Conservation (phyloP, 2,797 vertebrate genomes). For the Sebastes matsubarae region DNA sequence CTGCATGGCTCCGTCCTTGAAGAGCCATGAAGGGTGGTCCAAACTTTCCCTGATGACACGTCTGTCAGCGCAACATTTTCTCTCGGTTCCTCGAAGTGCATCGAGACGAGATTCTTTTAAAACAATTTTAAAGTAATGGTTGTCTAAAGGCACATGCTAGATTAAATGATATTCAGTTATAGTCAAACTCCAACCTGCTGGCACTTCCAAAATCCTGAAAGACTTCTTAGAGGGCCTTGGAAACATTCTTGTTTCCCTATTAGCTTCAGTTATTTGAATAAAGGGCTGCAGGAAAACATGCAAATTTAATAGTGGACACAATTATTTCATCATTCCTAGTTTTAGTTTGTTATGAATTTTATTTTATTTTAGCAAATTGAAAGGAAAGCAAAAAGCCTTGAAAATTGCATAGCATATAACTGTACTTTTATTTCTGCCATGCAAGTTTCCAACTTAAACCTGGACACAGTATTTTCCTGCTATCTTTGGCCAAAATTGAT, state of each 20-base stretch:
- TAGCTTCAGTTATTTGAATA: slow-evolving; percentile 34
- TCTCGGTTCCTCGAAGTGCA: slow-evolving; percentile 22
- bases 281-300: slow-evolving; percentile 36
- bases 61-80: slow-evolving; percentile 56
- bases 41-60: slow-evolving; percentile 50
- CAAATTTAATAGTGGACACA: slow-evolving; percentile 17
- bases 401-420: neutral
- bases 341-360: neutral
- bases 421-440: neutral
- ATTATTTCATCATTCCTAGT: neutral
- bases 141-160: slow-evolving; percentile 34
- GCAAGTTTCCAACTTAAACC: slow-evolving; percentile 10
- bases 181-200: slow-evolving; percentile 49
- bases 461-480: neutral
- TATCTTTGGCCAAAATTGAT: neutral
- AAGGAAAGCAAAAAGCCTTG: slow-evolving; percentile 1
- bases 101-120: slow-evolving; percentile 9
- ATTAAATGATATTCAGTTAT: slow-evolving; percentile 51
- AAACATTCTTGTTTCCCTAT: slow-evolving; percentile 38
- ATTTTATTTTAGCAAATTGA: slow-evolving; percentile 11
- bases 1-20: slow-evolving; percentile 73
- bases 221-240: slow-evolving; percentile 22
- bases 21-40: slow-evolving; percentile 71
- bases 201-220: slow-evolving; percentile 48
- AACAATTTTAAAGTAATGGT: slow-evolving; percentile 16